Percentiles rank a stretch among this genome's conserved stretches.
phyloP scores from a whole-genome alignment of 2,113 vertebrate species.

The Anolis sagrei region DNA sequence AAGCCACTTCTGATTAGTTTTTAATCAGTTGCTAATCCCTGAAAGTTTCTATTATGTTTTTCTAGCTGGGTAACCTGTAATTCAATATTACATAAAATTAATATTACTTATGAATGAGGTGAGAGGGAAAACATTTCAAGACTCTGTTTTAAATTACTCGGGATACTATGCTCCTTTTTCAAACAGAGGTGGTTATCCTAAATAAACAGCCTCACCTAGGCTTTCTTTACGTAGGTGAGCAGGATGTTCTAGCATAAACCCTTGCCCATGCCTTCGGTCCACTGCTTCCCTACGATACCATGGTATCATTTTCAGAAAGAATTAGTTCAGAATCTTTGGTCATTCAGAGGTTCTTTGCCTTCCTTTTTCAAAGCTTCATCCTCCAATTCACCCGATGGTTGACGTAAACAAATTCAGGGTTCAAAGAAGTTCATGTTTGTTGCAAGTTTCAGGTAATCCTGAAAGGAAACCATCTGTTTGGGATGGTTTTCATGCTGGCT shows the following conservation, averaged over 20 bases:
- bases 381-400: background rate
- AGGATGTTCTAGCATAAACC: background rate
- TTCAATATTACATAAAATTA: conserved; percentile 65
- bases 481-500: conserved; percentile 29
- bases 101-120: conserved; percentile 57
- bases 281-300: background rate
- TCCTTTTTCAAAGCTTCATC: background rate
- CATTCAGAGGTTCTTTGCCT: background rate
- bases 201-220: background rate
- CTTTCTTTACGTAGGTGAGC: background rate
- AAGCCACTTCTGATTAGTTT: conserved; percentile 5
- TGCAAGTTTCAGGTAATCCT: conserved; percentile 19
- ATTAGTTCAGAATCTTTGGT: background rate
- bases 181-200: background rate
- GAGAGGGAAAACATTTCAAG: conserved; percentile 24
- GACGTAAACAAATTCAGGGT: conserved; percentile 2
- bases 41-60: conserved; percentile 59
- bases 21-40: conserved; percentile 5
- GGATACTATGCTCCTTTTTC: background rate
- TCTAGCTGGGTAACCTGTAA: conserved; percentile 64
- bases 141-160: background rate
- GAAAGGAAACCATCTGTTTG: conserved; percentile 22
- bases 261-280: too few relatives aligned
- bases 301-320: background rate
- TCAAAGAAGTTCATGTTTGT: conserved; percentile 16